Base-by-base conservation (phyloP, 2,888 invertebrate species). In the Drosophila kokeensis region DNA sequence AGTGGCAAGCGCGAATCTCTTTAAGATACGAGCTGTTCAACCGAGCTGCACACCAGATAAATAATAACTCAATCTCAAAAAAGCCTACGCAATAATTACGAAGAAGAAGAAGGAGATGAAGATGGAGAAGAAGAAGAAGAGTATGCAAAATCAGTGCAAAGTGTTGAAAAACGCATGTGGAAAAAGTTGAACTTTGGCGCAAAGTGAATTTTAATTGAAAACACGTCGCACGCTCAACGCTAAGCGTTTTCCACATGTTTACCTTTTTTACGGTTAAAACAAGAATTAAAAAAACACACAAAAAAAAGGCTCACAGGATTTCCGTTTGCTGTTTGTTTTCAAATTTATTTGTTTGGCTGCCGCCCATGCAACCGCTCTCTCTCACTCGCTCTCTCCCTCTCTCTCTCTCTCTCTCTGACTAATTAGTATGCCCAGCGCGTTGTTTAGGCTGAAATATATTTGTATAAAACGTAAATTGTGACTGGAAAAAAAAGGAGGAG, bases 171-270 rank as follows among this genome's bases (percentile, higher is more conserved):
- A 71, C 66, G 58, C 57, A 69, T 62, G 71, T 58, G 2, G 32
- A 38, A 71, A 34, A n/a, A 42, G 62, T 48, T 50, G 75, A 30
- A 40, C 27, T 54, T 40, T 30, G 27, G 59, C 27, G 52, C 76
- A 83, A 87, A 87, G 83, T 82, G 87, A 85, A 87, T 81, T 86
- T 88, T 79, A 89, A 89, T 86, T 86, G 86, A 54, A 49, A 58
- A 66, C 73, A 71, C 76, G 40, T 65, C 38, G 34, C 34, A 34
- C 30, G 7, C 54, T 45, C 40, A 32, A 42, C 53, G 53, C n/a
- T 63, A 71, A 81, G 58, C 74, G 65, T 57, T 82, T 60, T 81
- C 81, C 84, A 87, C 79, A 79, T 87, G 87, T 84, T 77, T 60
- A 68, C 67, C 76, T 63, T 36, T 66, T n/a, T 57, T 40, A 54